Evolutionary conservation across 2,113 vertebrate genomes (phyloP).

Genomic region (Gasterosteus nipponicus): DNA sequence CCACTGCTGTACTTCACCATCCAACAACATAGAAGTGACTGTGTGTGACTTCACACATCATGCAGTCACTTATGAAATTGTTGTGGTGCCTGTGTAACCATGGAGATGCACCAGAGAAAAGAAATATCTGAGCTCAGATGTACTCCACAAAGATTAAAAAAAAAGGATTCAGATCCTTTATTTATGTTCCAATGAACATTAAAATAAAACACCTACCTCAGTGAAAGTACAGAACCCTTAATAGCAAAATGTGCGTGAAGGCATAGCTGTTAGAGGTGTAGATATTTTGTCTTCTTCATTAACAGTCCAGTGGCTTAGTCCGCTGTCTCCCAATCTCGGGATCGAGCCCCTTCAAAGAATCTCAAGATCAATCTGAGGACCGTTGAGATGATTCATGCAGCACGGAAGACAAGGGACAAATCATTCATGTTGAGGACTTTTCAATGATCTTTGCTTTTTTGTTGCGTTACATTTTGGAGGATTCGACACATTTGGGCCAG

Average conservation of each 20-base stretch:
- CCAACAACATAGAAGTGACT: neutral
- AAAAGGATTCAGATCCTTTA: neutral
- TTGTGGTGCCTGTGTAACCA: neutral
- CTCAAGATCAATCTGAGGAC: neutral
- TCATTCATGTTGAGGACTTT: neutral
- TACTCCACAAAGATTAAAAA: neutral
- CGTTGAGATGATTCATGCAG: neutral
- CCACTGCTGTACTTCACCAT: neutral
- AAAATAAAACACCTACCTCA: neutral
- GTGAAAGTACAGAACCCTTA: neutral
- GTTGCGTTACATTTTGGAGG: neutral
- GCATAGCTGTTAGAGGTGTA: neutral
- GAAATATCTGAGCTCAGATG: constrained; percentile 5
- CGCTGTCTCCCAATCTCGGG: neutral
- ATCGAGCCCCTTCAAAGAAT: neutral
- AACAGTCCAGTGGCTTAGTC: neutral
- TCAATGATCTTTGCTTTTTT: neutral
- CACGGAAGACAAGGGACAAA: neutral
- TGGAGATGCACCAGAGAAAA: constrained; percentile 6
- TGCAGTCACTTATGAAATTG: neutral
- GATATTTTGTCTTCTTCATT: neutral
- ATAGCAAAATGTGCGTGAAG: neutral
- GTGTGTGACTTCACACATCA: neutral
- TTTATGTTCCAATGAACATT: neutral
- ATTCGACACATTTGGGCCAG: neutral